phyloP scores from a whole-genome alignment of 2,113 vertebrate genomes.

The Prunella fulvescens region DNA sequence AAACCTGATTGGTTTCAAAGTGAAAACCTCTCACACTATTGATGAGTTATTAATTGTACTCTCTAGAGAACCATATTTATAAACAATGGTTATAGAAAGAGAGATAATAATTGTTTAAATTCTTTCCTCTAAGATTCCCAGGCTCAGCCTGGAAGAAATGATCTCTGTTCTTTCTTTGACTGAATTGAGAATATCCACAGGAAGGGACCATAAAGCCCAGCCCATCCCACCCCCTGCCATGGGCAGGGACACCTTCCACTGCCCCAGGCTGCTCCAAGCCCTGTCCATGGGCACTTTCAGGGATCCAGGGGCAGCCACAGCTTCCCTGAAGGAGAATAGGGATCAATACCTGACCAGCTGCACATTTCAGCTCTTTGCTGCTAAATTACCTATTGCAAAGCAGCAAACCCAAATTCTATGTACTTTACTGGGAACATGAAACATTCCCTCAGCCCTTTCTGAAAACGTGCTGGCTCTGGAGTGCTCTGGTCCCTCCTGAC shows the following conservation, averaged over 20 bases:
- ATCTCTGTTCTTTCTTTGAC: no score
- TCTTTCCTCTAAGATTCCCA: no score
- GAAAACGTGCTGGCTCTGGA: not conserved
- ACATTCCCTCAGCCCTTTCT: not conserved
- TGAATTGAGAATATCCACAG: no score
- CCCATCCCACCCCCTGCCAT: rapidly evolving
- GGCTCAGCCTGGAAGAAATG: no score
- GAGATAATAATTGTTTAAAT: no score
- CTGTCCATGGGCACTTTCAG: rapidly evolving
- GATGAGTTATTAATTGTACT: no score
- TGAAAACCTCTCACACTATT: no score
- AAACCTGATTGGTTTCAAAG: no score
- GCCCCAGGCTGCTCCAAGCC: not conserved
- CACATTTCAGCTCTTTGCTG: not conserved
- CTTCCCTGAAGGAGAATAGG: not conserved
- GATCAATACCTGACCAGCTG: not conserved
- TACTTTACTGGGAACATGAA: not conserved
- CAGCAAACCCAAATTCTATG: not conserved
- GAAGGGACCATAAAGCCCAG: not conserved
- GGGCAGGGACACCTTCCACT: not conserved
- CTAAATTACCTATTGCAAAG: not conserved
- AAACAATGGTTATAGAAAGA: no score
- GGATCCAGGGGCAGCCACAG: not conserved
- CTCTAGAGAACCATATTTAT: no score
- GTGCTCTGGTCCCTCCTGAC: not conserved